Evolutionary conservation across 92 coral and sea anemone species (phyloP).

Genomic region (Zoanthus solanderi): DNA sequence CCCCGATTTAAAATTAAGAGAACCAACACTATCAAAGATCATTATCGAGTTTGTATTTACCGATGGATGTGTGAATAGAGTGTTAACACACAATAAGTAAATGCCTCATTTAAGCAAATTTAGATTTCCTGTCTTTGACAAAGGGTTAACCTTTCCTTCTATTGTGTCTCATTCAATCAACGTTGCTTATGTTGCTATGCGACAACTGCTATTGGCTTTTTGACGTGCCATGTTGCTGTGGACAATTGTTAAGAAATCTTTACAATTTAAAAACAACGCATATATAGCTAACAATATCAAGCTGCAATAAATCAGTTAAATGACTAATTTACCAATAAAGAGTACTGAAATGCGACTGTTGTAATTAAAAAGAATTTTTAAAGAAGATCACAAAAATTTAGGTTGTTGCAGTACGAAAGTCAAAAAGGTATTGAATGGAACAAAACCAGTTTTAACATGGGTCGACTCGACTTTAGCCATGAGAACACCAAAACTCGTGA

Average conservation of each 20-base stretch:
- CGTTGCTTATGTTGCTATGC: conserved; percentile 28
- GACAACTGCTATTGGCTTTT: neutral
- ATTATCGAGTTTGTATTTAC: neutral
- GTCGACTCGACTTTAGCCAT: neutral
- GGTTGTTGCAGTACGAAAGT: neutral
- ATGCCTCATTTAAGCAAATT: neutral
- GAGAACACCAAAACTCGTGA: neutral
- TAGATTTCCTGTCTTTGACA: conserved; percentile 19
- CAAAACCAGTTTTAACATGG: neutral
- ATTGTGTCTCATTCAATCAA: neutral
- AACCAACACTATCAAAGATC: neutral
- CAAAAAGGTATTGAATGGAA: neutral
- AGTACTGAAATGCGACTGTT: neutral
- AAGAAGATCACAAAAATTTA: neutral
- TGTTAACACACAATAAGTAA: conserved; percentile 11
- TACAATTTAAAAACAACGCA: neutral
- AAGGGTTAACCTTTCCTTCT: neutral
- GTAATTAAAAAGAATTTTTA: neutral
- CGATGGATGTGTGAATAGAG: conserved; percentile 22
- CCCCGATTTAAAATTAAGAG: neutral
- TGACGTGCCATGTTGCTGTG: neutral
- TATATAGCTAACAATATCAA: neutral
- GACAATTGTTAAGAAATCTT: neutral
- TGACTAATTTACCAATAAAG: neutral
- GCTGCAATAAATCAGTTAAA: neutral